Base-by-base conservation (phyloP, 2,113 vertebrate species). In the Cygnus atratus region DNA sequence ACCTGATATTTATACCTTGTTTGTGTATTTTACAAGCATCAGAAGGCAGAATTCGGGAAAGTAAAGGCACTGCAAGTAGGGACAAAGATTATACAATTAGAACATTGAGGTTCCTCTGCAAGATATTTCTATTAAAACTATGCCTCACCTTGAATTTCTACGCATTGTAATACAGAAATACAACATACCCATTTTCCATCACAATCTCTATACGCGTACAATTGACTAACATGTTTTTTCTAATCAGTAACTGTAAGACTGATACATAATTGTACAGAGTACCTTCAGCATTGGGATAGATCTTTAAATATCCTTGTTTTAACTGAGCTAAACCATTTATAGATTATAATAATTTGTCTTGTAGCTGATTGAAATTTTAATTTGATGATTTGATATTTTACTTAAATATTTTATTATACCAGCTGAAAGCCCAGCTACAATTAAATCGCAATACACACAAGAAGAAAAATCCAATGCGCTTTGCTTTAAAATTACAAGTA, bases 21-120 rank as follows among this genome's bases (percentile, higher is more conserved):
- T 99, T 99, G 98, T 99, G 99, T 98, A 99, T 99, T 98, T 99
- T 99, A 98, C 99, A 99, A 6, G 99, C 99, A 96, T 99, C 99
- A 79, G 99, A 99, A 98, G 99, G 99, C 98, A 99, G 98, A 97
- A 99, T 99, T 98, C 99, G 98, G 98, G 99, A 99, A 88, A 99
- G 99, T 98, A 99, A 99, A 99, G 99, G 99, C 98, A 99, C 99
- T 99, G 91, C 44, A 97, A 70, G 87, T 5, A 57, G 82, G 88
- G 88, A 92, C 78, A 91, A 91, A 87, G n/a, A 66, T 88, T 75
- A 85, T 11, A 65, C 6, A 94, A 9, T 88, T 81, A 93, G 84
- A 59, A 63, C 26, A 83, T 3, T 43, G 37, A 67, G 29, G 28
- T 26, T 50, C 10, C 33, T 61, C 77, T 78, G 55, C 24, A 78